These are phyloP conservation scores for Drosophila eohydei DNA, from an alignment of 2,888 invertebrate genomes.

Conservation along the genomic window DNA sequence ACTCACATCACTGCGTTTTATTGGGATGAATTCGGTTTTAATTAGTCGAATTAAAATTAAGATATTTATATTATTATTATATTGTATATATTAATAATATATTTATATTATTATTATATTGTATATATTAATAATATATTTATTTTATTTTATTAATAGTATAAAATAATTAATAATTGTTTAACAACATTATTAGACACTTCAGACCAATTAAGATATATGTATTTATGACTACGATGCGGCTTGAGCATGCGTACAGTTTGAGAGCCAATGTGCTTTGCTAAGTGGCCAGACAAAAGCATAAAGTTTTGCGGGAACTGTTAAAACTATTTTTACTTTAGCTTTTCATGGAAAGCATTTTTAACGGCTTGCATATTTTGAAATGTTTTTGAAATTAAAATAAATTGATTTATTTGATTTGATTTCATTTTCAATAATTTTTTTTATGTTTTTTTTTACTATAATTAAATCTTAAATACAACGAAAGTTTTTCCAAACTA, in stretches of 20 bases:
- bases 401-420: neutral
- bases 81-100: too few relatives aligned
- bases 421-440: neutral
- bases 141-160: neutral
- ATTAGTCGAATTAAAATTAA: neutral
- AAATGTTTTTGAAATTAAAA: neutral
- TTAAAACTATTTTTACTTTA: neutral
- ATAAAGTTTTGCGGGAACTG: constrained; percentile 7
- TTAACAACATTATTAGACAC: neutral
- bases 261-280: constrained; percentile 21
- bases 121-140: neutral
- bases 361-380: neutral
- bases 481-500: neutral
- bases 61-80: neutral
- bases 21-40: neutral
- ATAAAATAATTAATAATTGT: neutral
- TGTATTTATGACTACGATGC: neutral
- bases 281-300: constrained; percentile 8
- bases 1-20: constrained; percentile 23
- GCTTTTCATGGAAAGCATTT: neutral
- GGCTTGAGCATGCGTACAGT: constrained; percentile 23
- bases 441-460: neutral
- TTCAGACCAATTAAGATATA: neutral
- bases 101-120: neutral
- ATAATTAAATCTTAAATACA: neutral